Base-by-base conservation (phyloP, 64 coral and sea anemone genomes). In the Stylophora pistillata region DNA sequence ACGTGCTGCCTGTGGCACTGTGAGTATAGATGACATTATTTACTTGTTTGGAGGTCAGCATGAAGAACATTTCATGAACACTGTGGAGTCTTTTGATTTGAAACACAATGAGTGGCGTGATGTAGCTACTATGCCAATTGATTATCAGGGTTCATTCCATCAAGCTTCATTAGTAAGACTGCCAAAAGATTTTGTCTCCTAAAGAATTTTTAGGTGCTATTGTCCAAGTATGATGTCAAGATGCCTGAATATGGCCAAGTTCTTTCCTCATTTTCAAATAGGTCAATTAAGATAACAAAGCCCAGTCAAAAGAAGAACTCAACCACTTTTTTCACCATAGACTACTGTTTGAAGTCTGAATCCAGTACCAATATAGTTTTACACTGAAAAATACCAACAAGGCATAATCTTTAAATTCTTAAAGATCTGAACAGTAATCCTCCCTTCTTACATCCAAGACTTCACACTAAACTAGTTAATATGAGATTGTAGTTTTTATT, bases 21-120 rank as follows among this genome's bases (percentile, higher is more conserved):
- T 73, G 10, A 34, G 72, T 18, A 65, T 87, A 10, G 85, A 87
- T 53, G 85, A 74, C 30, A 53, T 33, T 54, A 33, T 87, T 74
- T 87, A 55, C 70, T 30, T 87, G 10, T 87, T 87, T 60, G 85
- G 85, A n/a, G 85, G 85, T 0, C 20, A 47, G 56, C 20, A 55
- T 56, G 70, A 34, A 17, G 85, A 68, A 68, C 5, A n/a, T 11
- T 28, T 6, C 12, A 10, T 68, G 64, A n/a, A 25, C n/a, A 68
- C 64, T 68, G 64, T 68, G 0, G n/a, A 28, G 64, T 9, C 21
- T 68, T 68, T 68, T 68, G n/a, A 68, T 27, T 7, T 68, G 26
- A 21, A 68, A 13, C 64, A 11, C 5, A 68, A 68, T n/a, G 64
- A 68, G 26, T 68, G 64, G 64, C 64, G n/a, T n/a, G 64, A n/a